These are phyloP conservation scores for Agrilus mali DNA, from an alignment of 2,888 invertebrate genomes.

Conservation along the genomic window DNA sequence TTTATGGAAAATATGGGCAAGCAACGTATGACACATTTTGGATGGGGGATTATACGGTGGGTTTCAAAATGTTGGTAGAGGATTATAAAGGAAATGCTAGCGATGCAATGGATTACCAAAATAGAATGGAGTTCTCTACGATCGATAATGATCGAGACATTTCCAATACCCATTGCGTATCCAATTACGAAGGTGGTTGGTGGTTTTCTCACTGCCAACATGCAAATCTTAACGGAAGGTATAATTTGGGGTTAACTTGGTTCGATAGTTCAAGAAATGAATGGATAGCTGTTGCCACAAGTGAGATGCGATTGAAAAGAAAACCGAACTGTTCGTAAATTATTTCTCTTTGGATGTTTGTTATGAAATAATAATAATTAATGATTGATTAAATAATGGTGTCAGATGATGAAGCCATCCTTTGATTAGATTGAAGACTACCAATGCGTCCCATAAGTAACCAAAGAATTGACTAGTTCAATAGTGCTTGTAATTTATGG, in stretches of 20 bases:
- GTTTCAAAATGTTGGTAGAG: conserved; percentile 59
- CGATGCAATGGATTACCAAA: conserved; percentile 81
- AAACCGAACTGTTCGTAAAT: conserved; percentile 28
- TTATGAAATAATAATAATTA: conserved; percentile 5
- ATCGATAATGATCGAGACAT: conserved; percentile 82
- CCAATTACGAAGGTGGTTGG: conserved; percentile 90
- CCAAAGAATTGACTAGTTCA: conserved; percentile 28
- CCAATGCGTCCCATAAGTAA: conserved; percentile 21
- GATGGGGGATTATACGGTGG: conserved; percentile 52
- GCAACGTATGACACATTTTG: conserved; percentile 67
- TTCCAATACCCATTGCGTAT: conserved; percentile 82
- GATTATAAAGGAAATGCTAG: conserved; percentile 80
- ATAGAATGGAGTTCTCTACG: conserved; percentile 83
- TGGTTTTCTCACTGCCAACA: conserved; percentile 95
- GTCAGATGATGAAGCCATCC: not conserved
- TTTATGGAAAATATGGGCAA: conserved; percentile 65
- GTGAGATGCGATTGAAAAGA: conserved; percentile 50
- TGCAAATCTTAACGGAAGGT: conserved; percentile 84
- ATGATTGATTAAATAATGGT: conserved; percentile 8
- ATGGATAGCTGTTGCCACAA: conserved; percentile 63
- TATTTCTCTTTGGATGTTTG: conserved; percentile 3
- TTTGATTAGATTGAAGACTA: conserved; percentile 3
- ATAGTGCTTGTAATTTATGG: conserved; percentile 9
- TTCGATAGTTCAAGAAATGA: conserved; percentile 70
- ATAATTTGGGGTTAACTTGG: conserved; percentile 84